phyloP scores from a whole-genome alignment of 2,888 invertebrate genomes.

The Lasioglossum zephyrum region DNA sequence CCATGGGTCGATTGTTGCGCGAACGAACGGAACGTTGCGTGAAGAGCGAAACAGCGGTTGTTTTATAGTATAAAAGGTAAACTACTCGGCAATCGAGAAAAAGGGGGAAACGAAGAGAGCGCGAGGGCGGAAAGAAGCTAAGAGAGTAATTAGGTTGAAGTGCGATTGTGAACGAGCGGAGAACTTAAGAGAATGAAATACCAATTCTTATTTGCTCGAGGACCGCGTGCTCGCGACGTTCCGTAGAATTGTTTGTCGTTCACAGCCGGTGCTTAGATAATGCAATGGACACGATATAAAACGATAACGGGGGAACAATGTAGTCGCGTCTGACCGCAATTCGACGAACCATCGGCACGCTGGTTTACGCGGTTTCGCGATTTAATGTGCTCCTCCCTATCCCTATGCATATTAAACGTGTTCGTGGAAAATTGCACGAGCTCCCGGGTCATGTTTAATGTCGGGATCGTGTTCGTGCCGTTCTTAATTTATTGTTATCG shows the following conservation, averaged over 20 bases:
- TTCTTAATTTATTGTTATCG: background rate
- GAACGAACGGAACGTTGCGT: conserved; percentile 9
- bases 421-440: background rate
- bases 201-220: conserved; percentile 49
- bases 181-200: conserved; percentile 48
- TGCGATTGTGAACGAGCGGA: conserved; percentile 49
- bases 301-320: conserved; percentile 5
- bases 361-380: background rate
- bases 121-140: conserved; percentile 52
- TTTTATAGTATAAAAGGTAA: conserved; percentile 31
- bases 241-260: conserved; percentile 30
- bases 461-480: background rate
- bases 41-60: conserved; percentile 38
- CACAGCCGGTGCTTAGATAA: conserved; percentile 19
- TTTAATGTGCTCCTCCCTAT: background rate
- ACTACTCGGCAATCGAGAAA: conserved; percentile 10
- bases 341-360: background rate
- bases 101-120: background rate
- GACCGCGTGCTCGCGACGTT: conserved; percentile 37
- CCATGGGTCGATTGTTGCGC: conserved; percentile 4
- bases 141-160: conserved; percentile 62
- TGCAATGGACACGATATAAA: conserved; percentile 1
- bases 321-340: background rate
- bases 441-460: background rate
- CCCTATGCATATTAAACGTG: background rate